Conservation (phyloP, 2,888 invertebrate genomes). For the Microctonus aethiopoides region DNA sequence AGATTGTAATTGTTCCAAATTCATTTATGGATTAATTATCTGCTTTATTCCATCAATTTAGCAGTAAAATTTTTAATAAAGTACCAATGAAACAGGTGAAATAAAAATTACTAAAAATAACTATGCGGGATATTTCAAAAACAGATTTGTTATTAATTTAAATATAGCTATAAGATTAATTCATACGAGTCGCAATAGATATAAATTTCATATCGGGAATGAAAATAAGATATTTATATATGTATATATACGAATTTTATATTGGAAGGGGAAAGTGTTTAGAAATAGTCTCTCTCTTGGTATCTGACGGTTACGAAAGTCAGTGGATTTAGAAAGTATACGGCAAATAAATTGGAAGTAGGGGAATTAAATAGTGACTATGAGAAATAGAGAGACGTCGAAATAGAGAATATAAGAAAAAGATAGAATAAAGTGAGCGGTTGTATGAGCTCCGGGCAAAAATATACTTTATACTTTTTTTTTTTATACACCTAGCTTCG, state of each 20-base stretch:
- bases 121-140: too few species aligned
- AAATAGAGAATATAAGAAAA: slow-evolving; percentile 9
- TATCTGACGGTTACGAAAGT: slow-evolving; percentile 62
- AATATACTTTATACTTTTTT: neutral
- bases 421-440: slow-evolving; percentile 24
- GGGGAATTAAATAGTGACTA: slow-evolving; percentile 52
- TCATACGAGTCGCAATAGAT: too few species aligned
- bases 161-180: too few species aligned
- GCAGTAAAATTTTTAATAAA: too few species aligned
- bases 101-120: too few species aligned
- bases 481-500: too few species aligned
- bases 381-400: neutral
- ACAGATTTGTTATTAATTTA: too few species aligned
- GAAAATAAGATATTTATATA: neutral
- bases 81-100: too few species aligned
- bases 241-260: neutral
- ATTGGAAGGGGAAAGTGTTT: slow-evolving; percentile 20
- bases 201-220: too few species aligned
- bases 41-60: too few species aligned
- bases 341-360: slow-evolving; percentile 31
- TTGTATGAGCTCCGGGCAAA: slow-evolving; percentile 11
- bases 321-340: slow-evolving; percentile 67
- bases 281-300: slow-evolving; percentile 27
- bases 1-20: too few species aligned
- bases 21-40: too few species aligned